Conservation (phyloP, 2,888 invertebrate genomes). For the Caenorhabditis becei region DNA sequence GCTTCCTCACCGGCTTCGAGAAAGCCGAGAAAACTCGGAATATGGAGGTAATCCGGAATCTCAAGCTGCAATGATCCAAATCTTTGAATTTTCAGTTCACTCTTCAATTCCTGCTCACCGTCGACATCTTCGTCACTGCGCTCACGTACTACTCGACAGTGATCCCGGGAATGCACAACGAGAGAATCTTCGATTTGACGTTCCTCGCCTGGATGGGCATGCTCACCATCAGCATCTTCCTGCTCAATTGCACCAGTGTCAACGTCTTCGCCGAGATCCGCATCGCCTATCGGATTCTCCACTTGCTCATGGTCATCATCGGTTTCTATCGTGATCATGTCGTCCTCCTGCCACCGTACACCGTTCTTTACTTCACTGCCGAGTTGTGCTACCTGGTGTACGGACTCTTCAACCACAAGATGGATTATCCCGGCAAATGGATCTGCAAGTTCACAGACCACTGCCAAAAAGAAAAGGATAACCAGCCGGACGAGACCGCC, state of each 20-base stretch:
- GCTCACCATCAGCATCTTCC: not conserved
- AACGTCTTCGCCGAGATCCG: not conserved
- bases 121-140: not conserved
- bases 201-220: not conserved
- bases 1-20: not conserved
- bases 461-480: not conserved
- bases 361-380: not conserved
- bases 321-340: not conserved
- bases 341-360: not conserved
- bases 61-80: too few species aligned
- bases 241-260: not conserved
- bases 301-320: not conserved
- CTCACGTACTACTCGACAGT: slow-evolving; percentile 4
- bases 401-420: not conserved
- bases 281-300: not conserved
- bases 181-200: not conserved
- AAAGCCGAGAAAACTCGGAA: not conserved
- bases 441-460: not conserved
- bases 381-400: not conserved
- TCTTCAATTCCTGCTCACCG: not conserved
- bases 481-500: not conserved
- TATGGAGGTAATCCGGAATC: slow-evolving; percentile 1
- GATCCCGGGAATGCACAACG: not conserved
- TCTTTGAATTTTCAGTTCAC: not conserved
- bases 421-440: slow-evolving; percentile 1